Conservation (phyloP, 2,888 invertebrate species). For the Andrena praecox region DNA sequence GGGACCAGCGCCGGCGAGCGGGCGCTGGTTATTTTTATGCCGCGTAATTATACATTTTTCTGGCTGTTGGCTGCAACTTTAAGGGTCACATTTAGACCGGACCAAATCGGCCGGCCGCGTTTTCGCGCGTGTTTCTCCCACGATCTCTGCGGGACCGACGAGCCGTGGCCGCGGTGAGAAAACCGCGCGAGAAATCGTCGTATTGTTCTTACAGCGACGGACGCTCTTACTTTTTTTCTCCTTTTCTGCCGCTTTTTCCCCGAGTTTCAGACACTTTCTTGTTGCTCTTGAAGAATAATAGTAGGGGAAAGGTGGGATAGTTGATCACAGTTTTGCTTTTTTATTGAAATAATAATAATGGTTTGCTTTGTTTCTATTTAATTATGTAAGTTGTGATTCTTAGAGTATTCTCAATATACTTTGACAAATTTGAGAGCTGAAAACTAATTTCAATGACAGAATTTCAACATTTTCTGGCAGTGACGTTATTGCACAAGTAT, state of each 20-base stretch:
- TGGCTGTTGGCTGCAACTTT: slow-evolving; percentile 75
- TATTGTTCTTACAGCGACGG: slow-evolving; percentile 16
- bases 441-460: too few relatives aligned
- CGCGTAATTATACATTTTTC: slow-evolving; percentile 84
- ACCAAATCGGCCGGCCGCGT: slow-evolving; percentile 51
- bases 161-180: slow-evolving; percentile 1
- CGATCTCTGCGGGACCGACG: slow-evolving; percentile 54
- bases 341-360: too few relatives aligned
- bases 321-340: too few relatives aligned
- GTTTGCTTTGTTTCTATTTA: too few relatives aligned
- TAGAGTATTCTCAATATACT: too few relatives aligned
- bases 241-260: not conserved
- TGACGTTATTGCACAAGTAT: too few relatives aligned
- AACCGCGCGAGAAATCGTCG: not conserved
- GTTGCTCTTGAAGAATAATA: not conserved
- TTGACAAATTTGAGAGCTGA: too few relatives aligned
- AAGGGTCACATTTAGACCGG: slow-evolving; percentile 78
- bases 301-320: too few relatives aligned
- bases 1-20: slow-evolving; percentile 71
- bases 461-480: too few relatives aligned
- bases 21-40: slow-evolving; percentile 84
- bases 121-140: slow-evolving; percentile 75
- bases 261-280: not conserved
- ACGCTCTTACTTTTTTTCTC: not conserved
- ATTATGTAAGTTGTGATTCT: too few relatives aligned